These are phyloP conservation scores for Temnothorax rugatulus DNA, from an alignment of 2,888 invertebrate genomes.

Conservation along the genomic window DNA sequence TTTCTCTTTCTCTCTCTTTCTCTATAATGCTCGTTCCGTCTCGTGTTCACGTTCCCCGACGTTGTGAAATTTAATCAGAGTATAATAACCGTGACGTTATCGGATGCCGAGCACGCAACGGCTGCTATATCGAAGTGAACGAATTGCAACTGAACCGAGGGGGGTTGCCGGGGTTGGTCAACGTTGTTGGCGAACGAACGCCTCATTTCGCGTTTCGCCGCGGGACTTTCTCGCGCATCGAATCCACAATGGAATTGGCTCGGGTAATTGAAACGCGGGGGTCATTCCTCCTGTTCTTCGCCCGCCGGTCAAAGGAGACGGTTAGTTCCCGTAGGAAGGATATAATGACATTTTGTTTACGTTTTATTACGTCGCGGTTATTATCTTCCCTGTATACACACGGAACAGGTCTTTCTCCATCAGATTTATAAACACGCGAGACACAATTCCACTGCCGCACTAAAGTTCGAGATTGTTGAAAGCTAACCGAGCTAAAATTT, in stretches of 20 bases:
- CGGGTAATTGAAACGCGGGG: constrained; percentile 55
- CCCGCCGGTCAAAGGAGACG: neutral
- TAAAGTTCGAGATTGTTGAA: constrained; percentile 4
- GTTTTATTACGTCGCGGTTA: constrained; percentile 4
- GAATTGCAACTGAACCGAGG: constrained; percentile 52
- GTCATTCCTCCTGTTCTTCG: constrained; percentile 14
- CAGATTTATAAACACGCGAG: constrained; percentile 22
- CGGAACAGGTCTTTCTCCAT: neutral
- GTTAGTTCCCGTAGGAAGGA: constrained; percentile 9
- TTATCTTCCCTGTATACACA: neutral
- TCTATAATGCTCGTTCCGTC: constrained; percentile 22
- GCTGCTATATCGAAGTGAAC: constrained; percentile 61
- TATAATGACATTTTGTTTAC: constrained; percentile 21
- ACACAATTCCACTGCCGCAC: neutral
- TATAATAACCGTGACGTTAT: constrained; percentile 67
- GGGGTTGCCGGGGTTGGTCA: constrained; percentile 47
- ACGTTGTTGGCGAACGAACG: constrained; percentile 53
- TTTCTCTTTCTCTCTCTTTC: neutral
- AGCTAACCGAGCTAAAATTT: neutral
- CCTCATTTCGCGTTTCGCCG: constrained; percentile 55
- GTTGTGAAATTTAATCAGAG: constrained; percentile 67
- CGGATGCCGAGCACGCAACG: constrained; percentile 57
- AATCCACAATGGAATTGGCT: constrained; percentile 59
- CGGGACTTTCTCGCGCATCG: constrained; percentile 59
- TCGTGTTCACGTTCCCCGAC: constrained; percentile 42